A percentile compares a stretch with the other conserved stretches of the same genome.
Conservation (phyloP, 2,797 vertebrate genomes). For the Falco berigora region DNA sequence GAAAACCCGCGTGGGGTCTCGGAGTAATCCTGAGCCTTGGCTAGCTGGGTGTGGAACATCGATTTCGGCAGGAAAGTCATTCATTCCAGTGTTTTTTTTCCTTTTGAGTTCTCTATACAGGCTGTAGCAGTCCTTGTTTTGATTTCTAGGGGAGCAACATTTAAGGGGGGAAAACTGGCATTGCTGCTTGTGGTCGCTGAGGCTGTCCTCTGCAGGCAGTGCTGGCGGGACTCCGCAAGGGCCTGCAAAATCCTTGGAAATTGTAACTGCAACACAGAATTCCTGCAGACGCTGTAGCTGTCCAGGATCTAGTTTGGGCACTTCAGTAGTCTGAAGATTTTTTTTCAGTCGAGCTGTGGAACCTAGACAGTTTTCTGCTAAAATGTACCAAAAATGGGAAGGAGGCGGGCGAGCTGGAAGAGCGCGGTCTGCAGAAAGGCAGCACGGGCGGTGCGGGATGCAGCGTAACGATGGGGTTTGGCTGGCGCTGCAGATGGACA, state of each 20-base stretch:
- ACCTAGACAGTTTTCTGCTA: not conserved
- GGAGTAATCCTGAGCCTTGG: not conserved
- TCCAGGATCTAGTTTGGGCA: not conserved
- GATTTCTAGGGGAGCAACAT: not conserved
- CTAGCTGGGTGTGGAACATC: too few species aligned
- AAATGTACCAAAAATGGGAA: not conserved
- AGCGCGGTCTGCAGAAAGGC: not conserved
- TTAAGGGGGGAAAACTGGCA: not conserved
- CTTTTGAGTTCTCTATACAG: not conserved
- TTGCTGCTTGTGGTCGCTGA: not conserved
- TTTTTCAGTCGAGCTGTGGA: not conserved
- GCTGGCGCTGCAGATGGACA: accelerated
- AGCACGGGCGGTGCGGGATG: accelerated
- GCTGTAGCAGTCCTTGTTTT: not conserved
- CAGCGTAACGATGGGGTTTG: accelerated
- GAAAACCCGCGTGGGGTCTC: not conserved
- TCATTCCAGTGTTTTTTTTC: not conserved
- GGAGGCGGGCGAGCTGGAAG: not conserved
- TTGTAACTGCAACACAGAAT: accelerated
- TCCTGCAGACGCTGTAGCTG: not conserved
- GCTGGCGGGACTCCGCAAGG: not conserved
- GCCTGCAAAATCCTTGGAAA: not conserved
- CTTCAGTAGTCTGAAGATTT: not conserved
- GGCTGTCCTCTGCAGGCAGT: not conserved
- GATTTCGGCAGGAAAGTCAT: not conserved